Evolutionary conservation across 2,797 vertebrate species (phyloP).

Genomic region (Coluber constrictor): DNA sequence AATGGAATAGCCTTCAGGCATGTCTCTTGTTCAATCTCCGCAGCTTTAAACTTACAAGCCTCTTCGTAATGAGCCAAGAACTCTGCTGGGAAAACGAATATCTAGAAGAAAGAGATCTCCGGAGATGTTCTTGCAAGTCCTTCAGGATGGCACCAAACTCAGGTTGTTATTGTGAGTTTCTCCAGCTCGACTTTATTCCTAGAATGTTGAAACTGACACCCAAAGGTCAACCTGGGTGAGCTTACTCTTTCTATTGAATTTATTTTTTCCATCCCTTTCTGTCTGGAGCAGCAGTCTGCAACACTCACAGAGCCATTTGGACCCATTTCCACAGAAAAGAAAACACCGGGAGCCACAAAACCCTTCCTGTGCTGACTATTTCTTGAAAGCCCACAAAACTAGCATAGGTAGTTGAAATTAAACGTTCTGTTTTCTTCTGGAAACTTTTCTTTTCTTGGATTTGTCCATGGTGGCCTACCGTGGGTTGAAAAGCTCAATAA

Average conservation of each 20-base stretch:
- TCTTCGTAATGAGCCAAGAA: slow-evolving; percentile 19
- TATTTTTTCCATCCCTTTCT: not conserved
- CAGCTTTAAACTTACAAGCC: slow-evolving; percentile 14
- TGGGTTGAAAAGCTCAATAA: too few species aligned
- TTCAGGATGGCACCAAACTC: not conserved
- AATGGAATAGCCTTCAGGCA: not conserved
- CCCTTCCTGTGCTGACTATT: too few species aligned
- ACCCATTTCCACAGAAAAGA: too few species aligned
- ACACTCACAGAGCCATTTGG: too few species aligned
- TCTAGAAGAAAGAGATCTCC: not conserved
- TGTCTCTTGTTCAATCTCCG: slow-evolving; percentile 1
- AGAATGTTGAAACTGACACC: not conserved
- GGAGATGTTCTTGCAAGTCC: not conserved
- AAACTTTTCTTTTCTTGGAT: too few species aligned
- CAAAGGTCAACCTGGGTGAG: not conserved
- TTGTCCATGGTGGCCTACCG: too few species aligned
- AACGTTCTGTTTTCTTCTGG: too few species aligned
- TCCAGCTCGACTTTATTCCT: not conserved
- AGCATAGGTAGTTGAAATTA: too few species aligned
- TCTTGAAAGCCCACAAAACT: too few species aligned
- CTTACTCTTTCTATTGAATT: not conserved
- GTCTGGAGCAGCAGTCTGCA: not conserved
- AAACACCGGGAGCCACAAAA: too few species aligned
- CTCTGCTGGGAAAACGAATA: not conserved
- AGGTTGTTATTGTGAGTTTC: not conserved